Base-by-base conservation (phyloP, 2,797 vertebrate genomes). In the Falco cherrug region DNA sequence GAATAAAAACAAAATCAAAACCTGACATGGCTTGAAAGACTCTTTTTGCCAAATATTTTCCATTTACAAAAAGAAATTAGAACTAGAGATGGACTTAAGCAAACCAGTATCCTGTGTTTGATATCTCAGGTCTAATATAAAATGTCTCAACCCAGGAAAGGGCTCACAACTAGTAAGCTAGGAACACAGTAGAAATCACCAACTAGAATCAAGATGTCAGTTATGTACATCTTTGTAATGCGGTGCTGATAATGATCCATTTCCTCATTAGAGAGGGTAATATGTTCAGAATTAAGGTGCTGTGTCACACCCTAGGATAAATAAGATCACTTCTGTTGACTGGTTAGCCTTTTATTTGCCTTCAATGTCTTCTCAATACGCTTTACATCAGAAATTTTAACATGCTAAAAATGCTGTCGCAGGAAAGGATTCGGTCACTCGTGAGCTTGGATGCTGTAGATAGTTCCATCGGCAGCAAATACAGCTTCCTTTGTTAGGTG, bases 1-100 rank as follows among this genome's bases (percentile, higher is more conserved):
- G 33, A 98, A 98, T 98, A 98, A 98, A 98, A 86, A n/a, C 50
- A 87, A 93, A 93, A 91, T 87, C 71, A 80, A 94, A 95, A 95
- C 61, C 21, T 84, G 54, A 65, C 82, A 67, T 41, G 56, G 63
- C 50, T 83, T 63, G 35, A 35, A 71, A 75, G 79, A 37, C 13
- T 82, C 11, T 63, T 80, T 91, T 86, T 86, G 43, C 24, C 24
- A 77, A 63, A 45, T 39, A 31, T 51, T 91, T 90, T 86, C n/a
- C 11, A 37, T 74, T 89, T 90, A n/a, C 26, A 80, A 43, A n/a
- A 91, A 54, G 26, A 69, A 83, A 47, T 45, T 35, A 39, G 47
- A 87, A 33, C 45, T 80, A 54, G 48, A 71, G n/a, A 35, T 85
- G 37, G 43, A 80, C 51, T 65, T 78, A 41, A 85, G 51, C 28